These are phyloP conservation scores for Drosophila mimetica DNA, from an alignment of 2,888 invertebrate genomes.

Conservation along the genomic window DNA sequence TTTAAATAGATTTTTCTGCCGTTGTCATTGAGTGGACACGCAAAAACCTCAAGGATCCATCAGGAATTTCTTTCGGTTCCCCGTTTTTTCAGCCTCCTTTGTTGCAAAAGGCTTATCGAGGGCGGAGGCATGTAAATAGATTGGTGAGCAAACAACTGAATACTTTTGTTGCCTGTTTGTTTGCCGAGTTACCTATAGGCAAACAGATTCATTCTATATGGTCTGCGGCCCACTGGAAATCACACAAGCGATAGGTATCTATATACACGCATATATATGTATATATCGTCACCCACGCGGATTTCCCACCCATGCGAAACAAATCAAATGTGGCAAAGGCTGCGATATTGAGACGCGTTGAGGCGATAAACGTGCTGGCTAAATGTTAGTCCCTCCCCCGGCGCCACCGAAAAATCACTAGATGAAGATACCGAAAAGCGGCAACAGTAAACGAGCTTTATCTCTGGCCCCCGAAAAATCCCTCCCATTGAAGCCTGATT, in stretches of 20 bases:
- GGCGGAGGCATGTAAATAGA: slow-evolving; percentile 18
- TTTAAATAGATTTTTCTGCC: slow-evolving; percentile 35
- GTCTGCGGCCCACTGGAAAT: slow-evolving; percentile 9
- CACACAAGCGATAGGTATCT: slow-evolving; percentile 27
- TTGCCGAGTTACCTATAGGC: slow-evolving; percentile 6
- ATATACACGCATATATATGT: not conserved
- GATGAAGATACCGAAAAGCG: slow-evolving; percentile 17
- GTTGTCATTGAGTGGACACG: slow-evolving; percentile 25
- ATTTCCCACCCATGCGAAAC: slow-evolving; percentile 39
- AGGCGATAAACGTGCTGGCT: slow-evolving; percentile 60
- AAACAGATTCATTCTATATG: slow-evolving; percentile 1
- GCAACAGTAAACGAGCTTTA: slow-evolving; percentile 30
- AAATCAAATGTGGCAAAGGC: slow-evolving; percentile 63
- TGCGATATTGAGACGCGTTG: slow-evolving; percentile 42
- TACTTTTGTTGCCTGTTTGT: slow-evolving; percentile 5
- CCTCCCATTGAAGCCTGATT: slow-evolving; percentile 4
- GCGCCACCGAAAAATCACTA: slow-evolving; percentile 8
- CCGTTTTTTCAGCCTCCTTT: not conserved
- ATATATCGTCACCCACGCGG: slow-evolving; percentile 1
- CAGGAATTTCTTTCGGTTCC: not conserved
- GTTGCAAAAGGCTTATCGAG: slow-evolving; percentile 15
- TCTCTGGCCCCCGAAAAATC: not conserved
- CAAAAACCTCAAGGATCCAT: slow-evolving; percentile 12
- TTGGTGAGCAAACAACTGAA: slow-evolving; percentile 11
- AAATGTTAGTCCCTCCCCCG: slow-evolving; percentile 52